phyloP scores from a whole-genome alignment of 35 echinoderm and acorn worm species.

The Lytechinus variegatus region DNA sequence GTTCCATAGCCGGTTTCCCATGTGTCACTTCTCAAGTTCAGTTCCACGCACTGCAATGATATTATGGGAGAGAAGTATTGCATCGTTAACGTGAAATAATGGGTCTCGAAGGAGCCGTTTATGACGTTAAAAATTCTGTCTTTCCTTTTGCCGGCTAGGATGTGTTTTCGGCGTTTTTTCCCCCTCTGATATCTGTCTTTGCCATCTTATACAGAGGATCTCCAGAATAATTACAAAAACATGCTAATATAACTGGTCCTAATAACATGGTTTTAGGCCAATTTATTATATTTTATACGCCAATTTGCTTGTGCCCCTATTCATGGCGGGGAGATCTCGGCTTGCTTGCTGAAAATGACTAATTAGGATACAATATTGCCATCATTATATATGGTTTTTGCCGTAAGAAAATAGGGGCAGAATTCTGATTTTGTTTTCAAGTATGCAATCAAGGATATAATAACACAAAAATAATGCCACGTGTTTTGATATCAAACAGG shows the following conservation, averaged over 20 bases:
- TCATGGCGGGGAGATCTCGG: neutral
- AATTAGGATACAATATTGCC: neutral
- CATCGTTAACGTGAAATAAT: neutral
- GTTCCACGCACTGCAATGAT: neutral
- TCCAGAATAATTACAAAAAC: slow-evolving; percentile 2
- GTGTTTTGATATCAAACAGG: too few relatives aligned
- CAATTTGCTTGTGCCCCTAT: neutral
- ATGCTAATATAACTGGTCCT: slow-evolving; percentile 27
- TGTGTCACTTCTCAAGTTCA: neutral
- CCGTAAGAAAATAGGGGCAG: too few relatives aligned
- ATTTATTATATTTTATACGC: slow-evolving; percentile 32
- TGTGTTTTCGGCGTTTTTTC: neutral
- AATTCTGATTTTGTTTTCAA: too few relatives aligned
- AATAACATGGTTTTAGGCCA: slow-evolving; percentile 38
- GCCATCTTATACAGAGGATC: neutral
- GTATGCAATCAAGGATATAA: too few relatives aligned
- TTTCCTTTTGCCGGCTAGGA: neutral
- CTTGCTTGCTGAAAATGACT: neutral
- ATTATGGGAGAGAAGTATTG: neutral
- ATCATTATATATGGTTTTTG: neutral
- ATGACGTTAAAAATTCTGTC: neutral
- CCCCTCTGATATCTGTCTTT: neutral
- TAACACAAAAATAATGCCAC: too few relatives aligned
- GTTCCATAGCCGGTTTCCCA: neutral
- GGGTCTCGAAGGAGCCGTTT: neutral